Evolutionary conservation across 2,797 vertebrate species (phyloP).

Genomic region (Catamblyrhynchus diadema): DNA sequence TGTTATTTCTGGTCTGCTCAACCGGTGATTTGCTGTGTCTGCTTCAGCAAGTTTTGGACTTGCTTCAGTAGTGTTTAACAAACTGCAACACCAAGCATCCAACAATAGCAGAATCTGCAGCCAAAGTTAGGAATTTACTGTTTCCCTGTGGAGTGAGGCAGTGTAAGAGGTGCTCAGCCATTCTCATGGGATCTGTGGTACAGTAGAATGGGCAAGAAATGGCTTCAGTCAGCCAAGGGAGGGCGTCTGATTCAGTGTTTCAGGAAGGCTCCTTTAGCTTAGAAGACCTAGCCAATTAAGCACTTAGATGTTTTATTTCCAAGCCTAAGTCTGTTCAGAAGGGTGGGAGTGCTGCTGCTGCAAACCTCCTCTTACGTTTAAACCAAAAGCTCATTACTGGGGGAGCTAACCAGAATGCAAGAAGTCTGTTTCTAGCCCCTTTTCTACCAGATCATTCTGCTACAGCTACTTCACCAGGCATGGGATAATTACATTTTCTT

Average conservation of each 20-base stretch:
- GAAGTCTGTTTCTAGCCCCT: neutral
- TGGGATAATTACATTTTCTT: neutral
- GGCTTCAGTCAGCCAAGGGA: neutral
- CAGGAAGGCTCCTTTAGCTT: neutral
- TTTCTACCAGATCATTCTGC: neutral
- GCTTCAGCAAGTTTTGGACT: conserved; percentile 8
- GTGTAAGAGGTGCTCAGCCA: neutral
- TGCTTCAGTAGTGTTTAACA: neutral
- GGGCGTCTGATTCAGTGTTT: neutral
- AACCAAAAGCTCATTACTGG: neutral
- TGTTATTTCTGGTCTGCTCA: conserved; percentile 41
- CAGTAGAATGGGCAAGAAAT: neutral
- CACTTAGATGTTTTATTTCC: neutral
- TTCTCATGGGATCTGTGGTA: accelerated
- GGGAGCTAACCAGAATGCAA: neutral
- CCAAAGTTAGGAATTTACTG: neutral
- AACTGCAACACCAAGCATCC: neutral
- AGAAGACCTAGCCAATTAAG: neutral
- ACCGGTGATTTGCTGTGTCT: neutral
- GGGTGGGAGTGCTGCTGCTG: neutral
- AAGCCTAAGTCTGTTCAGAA: neutral
- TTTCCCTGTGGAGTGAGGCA: neutral
- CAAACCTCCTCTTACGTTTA: neutral
- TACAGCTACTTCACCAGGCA: neutral
- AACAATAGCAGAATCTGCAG: neutral